Evolutionary conservation across 2,888 invertebrate species (phyloP), one percentile per base, ranked within the genome.

Genomic region (Tillus elongatus): DNA sequence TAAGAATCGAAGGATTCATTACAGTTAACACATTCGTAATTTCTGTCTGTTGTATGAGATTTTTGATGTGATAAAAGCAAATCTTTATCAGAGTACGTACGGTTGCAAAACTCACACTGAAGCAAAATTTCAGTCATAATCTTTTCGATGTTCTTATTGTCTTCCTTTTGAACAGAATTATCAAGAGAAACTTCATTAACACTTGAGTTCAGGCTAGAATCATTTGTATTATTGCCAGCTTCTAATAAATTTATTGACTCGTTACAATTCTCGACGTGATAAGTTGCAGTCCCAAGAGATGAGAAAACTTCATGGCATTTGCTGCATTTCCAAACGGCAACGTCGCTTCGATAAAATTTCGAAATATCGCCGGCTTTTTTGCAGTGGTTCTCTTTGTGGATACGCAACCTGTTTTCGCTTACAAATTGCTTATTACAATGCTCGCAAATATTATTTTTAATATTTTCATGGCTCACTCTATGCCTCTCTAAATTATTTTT

Each of bases 71-170:
- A 49, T 8, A 68, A 51, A 15, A 77, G 50, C 29, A 65, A 60
- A 1, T 65, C 63, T 30, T 69, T 66, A 32, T 75, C 72, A 0
- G 69, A 67, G 46, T 73, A 77, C 0, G 72, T 66, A 28, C 69
- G 67, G 46, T 75, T 75, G 48, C 77, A 77, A 49, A 72, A 77
- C 54, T 77, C 76, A 43, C 77, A 77, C 50, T 76, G 75, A 15
- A 73, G 57, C 3, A 75, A 42, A 13, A 65, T 47, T 44, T 67
- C 66, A 0, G 65, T 66, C n/a, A 59, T 47, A 15, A 64, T 58
- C 49, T 60, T 63, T 37, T 63, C 59, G 3, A 61, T 53, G 33
- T 53, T 50, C 28, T 46, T 43, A 36, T 46, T 44, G 8, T 44
- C 41, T 10, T 45, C 35, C 16, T 29, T 35, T 28, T 41, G 35